phyloP scores from a whole-genome alignment of 2,797 vertebrate species.

The Eulemur rubriventer region DNA sequence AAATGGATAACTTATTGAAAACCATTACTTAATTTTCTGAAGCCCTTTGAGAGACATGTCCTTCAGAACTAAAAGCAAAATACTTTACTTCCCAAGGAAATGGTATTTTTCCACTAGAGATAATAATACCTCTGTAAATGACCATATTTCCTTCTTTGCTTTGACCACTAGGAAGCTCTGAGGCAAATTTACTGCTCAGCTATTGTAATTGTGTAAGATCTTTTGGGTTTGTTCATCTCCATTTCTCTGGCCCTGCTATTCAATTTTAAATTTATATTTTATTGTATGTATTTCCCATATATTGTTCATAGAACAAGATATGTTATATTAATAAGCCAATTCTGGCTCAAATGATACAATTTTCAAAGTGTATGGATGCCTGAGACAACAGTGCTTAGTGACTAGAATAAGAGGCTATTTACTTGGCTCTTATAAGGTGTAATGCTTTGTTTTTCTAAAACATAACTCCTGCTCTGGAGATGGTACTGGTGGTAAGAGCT shows the following conservation, averaged over 20 bases:
- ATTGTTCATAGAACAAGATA: background rate
- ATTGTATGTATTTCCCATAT: background rate
- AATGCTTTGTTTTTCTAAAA: background rate
- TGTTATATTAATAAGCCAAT: background rate
- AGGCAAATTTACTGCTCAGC: background rate
- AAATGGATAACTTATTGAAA: background rate
- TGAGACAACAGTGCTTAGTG: background rate
- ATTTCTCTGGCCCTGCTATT: background rate
- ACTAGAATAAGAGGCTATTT: background rate
- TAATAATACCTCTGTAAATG: background rate
- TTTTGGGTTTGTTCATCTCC: background rate
- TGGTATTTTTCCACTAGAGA: background rate
- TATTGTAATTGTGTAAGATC: background rate
- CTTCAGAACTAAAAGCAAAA: constrained; percentile 18
- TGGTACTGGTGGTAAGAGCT: background rate
- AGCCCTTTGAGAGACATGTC: background rate
- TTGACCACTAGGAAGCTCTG: background rate
- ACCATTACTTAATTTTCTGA: background rate
- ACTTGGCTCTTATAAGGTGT: background rate
- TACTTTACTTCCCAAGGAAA: background rate
- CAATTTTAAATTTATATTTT: background rate
- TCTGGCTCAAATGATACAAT: background rate
- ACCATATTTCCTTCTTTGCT: background rate
- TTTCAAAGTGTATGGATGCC: background rate
- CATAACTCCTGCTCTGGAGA: background rate